These are phyloP conservation scores for Microtus montanus DNA, from an alignment of 2,113 vertebrate genomes.

Conservation along the genomic window DNA sequence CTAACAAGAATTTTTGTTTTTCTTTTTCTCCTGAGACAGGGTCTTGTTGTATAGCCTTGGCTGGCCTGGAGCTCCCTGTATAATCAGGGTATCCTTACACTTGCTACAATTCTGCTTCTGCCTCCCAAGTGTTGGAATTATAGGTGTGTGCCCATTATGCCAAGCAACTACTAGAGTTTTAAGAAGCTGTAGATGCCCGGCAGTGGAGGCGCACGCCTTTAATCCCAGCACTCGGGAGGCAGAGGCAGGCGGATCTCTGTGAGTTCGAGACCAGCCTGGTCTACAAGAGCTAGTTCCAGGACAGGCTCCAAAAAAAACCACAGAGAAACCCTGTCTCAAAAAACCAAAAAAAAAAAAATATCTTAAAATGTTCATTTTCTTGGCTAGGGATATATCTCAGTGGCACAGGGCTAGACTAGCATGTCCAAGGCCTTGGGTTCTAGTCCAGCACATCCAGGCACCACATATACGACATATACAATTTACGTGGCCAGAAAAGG, in stretches of 20 bases:
- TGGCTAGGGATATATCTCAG: background rate
- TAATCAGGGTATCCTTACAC: background rate
- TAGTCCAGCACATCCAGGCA: background rate
- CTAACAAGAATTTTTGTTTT: background rate
- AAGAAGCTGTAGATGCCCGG: background rate
- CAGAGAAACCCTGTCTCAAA: too few relatives aligned
- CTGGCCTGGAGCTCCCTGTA: background rate
- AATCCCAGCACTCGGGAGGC: too few relatives aligned
- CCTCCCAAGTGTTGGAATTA: background rate
- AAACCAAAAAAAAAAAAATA: background rate
- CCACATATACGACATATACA: background rate
- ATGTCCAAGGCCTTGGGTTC: background rate
- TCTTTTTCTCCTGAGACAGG: background rate
- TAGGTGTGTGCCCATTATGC: background rate
- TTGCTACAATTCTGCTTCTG: background rate
- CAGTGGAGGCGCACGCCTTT: too few relatives aligned
- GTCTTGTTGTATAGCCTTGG: background rate
- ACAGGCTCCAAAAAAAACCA: too few relatives aligned
- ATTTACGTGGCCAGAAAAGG: background rate
- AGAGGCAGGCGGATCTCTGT: too few relatives aligned
- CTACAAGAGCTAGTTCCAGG: too few relatives aligned
- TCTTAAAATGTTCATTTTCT: conserved; percentile 39
- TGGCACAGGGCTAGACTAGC: background rate
- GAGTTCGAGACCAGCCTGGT: too few relatives aligned
- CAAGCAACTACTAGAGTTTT: background rate